Conservation (phyloP, 1,140 invertebrate genomes). For the Cherax destructor region DNA sequence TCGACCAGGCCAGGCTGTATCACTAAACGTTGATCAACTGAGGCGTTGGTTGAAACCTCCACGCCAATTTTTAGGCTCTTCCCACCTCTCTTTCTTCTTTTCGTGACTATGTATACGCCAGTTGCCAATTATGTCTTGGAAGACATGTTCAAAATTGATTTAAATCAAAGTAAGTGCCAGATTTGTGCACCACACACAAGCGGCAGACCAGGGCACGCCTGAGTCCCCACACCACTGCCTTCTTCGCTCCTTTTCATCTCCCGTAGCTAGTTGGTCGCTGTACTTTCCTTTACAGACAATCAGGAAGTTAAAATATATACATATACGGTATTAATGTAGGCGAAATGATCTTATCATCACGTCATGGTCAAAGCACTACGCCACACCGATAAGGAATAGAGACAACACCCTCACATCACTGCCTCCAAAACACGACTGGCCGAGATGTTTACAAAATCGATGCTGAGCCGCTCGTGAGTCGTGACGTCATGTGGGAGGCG, state of each 20-base stretch:
- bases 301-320: constrained; percentile 17
- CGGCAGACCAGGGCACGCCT: constrained; percentile 7
- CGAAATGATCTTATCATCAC: constrained; percentile 42
- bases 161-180: background rate
- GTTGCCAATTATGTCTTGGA: background rate
- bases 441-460: constrained; percentile 54
- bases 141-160: constrained; percentile 23
- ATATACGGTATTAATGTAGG: background rate
- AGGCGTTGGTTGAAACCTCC: constrained; percentile 1
- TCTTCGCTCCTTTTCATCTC: constrained; percentile 38
- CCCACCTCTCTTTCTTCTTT: background rate
- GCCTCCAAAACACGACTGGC: constrained; percentile 20
- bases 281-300: background rate
- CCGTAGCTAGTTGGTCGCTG: background rate
- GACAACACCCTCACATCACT: background rate
- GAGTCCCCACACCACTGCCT: constrained; percentile 43
- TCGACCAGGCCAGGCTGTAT: constrained; percentile 34
- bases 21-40: constrained; percentile 19
- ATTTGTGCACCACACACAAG: background rate
- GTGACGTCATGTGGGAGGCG: constrained; percentile 20
- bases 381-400: constrained; percentile 17
- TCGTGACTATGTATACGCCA: background rate
- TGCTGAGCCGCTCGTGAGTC: constrained; percentile 18
- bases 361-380: constrained; percentile 53
- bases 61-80: background rate